Evolutionary conservation across 2,888 invertebrate genomes (phyloP), one percentile per base, ranked within the genome.

Genomic region (Lysandra bellargus): DNA sequence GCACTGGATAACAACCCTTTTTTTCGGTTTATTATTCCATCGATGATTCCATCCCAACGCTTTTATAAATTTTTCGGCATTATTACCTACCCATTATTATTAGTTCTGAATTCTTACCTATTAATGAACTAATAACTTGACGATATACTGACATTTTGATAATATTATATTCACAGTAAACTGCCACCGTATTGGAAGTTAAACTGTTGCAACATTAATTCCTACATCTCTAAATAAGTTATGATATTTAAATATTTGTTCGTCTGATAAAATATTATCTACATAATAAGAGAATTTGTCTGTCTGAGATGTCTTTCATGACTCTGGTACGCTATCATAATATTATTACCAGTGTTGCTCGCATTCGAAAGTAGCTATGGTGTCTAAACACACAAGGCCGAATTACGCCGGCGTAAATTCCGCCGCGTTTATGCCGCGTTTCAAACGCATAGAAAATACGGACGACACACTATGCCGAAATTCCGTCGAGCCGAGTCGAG

Each of bases 71-170:
- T 53, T 53, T 57, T 57, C 17, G 57, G 4, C 57, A 57, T 4
- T 57, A 44, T 44, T 2, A 2, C 12, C 49, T 1, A 9, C 12
- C 49, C 0, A 9, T 49, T 12, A 49, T 49, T 49, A 12, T 49
- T 49, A 17, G 17, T 64, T 74, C 1, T 80, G 69, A 12, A 33
- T 73, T 57, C 78, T 78, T 78, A 78, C 78, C 78, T 78, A 78
- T 78, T 6, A 78, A 37, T 9, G 78, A 23, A 57, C 72, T 33
- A 37, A 78, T 37, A 37, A n/a, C 57, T 57, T 78, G 78, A 73
- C 72, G 53, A n/a, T 30, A 37, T 23, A 78, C n/a, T 73, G 69
- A 53, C 78, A 78, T 78, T 73, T 73, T 17, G 9, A 0, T 64
- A 30, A 5, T 69, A 0, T 69, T 69, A 0, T 69, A 49, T 69